phyloP scores from a whole-genome alignment of 2,888 invertebrate genomes.

The Brachyopa scutellaris region DNA sequence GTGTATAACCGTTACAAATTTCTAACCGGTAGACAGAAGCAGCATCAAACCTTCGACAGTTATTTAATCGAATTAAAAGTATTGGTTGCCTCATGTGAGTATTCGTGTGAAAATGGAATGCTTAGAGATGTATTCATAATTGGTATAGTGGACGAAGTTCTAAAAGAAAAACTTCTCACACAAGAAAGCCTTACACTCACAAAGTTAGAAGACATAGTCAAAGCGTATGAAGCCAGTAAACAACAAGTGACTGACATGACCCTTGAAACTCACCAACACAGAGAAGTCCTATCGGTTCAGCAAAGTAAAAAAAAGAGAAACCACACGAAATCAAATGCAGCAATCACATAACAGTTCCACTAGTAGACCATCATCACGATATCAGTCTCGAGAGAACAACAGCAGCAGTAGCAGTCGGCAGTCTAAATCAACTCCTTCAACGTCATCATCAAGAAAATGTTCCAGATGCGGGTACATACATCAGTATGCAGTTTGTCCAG shows the following conservation, averaged over 20 bases:
- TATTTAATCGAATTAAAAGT: background rate
- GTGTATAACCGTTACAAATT: constrained; percentile 9
- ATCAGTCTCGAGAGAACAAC: too few relatives aligned
- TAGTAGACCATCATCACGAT: too few relatives aligned
- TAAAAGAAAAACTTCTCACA: constrained; percentile 18
- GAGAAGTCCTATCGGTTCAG: background rate
- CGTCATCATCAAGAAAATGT: background rate
- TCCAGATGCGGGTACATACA: constrained; percentile 7
- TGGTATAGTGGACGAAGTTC: constrained; percentile 1
- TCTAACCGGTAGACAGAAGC: background rate
- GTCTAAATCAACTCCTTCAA: too few relatives aligned
- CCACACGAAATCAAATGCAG: too few relatives aligned
- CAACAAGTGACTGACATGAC: constrained; percentile 11
- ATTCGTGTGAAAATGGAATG: background rate
- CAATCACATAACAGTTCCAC: too few relatives aligned
- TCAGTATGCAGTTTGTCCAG: background rate
- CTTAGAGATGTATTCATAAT: constrained; percentile 16
- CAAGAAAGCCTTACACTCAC: constrained; percentile 4
- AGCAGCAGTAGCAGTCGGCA: too few relatives aligned
- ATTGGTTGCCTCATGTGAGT: background rate
- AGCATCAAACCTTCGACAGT: background rate
- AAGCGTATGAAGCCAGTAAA: constrained; percentile 16
- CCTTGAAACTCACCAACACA: constrained; percentile 1
- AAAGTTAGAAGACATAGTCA: background rate
- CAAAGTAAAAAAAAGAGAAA: background rate